Evolutionary conservation across 2,113 vertebrate species (phyloP).

Genomic region (Chloropsis cyanopogon): DNA sequence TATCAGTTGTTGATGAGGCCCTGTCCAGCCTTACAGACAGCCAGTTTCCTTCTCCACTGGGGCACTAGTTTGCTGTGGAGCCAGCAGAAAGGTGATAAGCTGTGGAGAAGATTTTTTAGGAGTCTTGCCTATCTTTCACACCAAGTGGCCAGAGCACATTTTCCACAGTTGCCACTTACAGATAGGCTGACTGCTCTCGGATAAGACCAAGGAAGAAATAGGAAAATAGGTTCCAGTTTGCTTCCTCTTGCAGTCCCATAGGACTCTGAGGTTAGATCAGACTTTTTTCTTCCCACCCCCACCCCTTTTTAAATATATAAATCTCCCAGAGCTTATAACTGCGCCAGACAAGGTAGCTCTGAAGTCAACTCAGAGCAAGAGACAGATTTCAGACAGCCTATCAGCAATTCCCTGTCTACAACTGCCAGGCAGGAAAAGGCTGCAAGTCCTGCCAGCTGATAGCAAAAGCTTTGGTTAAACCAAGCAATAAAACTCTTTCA

Average conservation of each 20-base stretch:
- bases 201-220: constrained; percentile 69
- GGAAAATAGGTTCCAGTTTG: constrained; percentile 69
- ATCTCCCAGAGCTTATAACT: background rate
- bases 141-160: constrained; percentile 80
- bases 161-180: constrained; percentile 77
- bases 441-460: constrained; percentile 48
- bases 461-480: constrained; percentile 1
- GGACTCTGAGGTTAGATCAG: constrained; percentile 28
- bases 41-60: constrained; percentile 76
- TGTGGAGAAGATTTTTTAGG: constrained; percentile 75
- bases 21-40: constrained; percentile 81
- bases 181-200: constrained; percentile 72
- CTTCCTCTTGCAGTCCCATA: constrained; percentile 68
- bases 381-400: constrained; percentile 38
- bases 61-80: constrained; percentile 76
- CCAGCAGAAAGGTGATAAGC: constrained; percentile 86
- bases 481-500: background rate
- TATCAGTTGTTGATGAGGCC: constrained; percentile 87
- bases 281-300: background rate
- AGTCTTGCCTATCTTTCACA: constrained; percentile 83
- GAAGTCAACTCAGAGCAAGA: constrained; percentile 17
- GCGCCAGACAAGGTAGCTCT: constrained; percentile 10
- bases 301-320: background rate
- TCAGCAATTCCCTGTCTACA: constrained; percentile 51
- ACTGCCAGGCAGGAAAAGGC: constrained; percentile 63